Percentiles rank a stretch among this genome's conserved stretches.
Conservation (phyloP, 2,888 invertebrate species). For the Chydorus sphaericus region DNA sequence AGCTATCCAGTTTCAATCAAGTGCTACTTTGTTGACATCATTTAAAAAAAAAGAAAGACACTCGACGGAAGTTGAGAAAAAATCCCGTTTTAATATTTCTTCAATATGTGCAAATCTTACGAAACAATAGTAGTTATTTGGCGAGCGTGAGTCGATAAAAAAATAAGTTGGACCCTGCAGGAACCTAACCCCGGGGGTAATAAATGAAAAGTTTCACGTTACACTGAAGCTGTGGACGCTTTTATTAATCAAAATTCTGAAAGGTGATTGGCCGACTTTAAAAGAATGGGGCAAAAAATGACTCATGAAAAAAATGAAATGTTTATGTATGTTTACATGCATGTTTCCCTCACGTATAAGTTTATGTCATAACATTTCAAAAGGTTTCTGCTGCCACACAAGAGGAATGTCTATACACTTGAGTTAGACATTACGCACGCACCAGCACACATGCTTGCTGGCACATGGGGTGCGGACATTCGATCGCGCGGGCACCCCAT, state of each 20-base stretch:
- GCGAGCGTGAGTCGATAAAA: slow-evolving; percentile 6
- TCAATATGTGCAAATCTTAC: no score
- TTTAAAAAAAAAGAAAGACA: no score
- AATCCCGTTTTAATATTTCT: no score
- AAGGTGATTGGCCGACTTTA: no score
- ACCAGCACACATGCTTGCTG: slow-evolving; percentile 4
- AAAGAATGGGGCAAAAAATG: no score
- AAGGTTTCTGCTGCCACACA: background rate
- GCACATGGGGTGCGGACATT: slow-evolving; percentile 5
- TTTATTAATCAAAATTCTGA: no score
- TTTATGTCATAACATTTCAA: slow-evolving; percentile 4
- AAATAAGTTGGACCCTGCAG: no score
- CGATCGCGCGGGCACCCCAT: background rate
- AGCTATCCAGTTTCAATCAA: background rate
- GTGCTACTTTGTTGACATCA: slow-evolving; percentile 5
- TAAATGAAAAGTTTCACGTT: background rate
- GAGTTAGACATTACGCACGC: slow-evolving; percentile 5
- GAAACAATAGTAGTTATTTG: no score
- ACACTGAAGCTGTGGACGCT: no score
- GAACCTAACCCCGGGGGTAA: slow-evolving; percentile 2
- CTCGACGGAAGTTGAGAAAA: no score
- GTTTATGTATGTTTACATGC: no score
- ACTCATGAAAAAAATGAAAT: no score
- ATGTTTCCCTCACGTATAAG: background rate
- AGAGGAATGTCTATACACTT: background rate